These are phyloP conservation scores for Pseudonaja textilis DNA, from an alignment of 2,113 vertebrate genomes.

Conservation along the genomic window DNA sequence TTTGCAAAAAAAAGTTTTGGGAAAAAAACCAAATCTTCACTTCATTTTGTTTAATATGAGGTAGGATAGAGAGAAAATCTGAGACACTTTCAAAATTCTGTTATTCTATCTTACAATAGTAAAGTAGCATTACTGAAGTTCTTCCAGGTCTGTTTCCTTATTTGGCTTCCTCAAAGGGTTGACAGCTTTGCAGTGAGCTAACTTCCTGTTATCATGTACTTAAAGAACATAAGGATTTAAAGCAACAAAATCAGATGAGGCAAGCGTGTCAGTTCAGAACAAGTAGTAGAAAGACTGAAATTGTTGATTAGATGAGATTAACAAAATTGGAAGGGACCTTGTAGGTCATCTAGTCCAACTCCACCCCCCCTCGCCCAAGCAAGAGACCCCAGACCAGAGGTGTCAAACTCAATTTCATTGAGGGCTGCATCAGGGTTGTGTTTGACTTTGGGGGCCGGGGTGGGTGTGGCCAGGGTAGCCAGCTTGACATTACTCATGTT, in stretches of 20 bases:
- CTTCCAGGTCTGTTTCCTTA: background rate
- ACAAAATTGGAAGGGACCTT: too few species aligned
- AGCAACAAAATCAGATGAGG: background rate
- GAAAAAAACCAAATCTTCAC: background rate
- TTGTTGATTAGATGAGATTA: background rate
- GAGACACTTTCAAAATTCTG: background rate
- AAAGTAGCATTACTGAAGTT: background rate
- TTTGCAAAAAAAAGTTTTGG: too few species aligned
- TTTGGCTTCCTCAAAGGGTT: background rate
- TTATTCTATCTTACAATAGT: background rate
- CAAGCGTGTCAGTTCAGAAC: background rate
- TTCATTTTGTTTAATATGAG: background rate
- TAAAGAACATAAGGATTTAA: background rate
- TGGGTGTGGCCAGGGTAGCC: too few species aligned
- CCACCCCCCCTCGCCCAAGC: too few species aligned
- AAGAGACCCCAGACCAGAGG: too few species aligned
- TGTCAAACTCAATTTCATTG: too few species aligned
- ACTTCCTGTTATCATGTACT: background rate
- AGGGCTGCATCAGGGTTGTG: too few species aligned
- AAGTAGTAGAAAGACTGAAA: background rate
- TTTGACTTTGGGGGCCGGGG: too few species aligned
- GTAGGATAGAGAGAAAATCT: background rate
- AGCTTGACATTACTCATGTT: too few species aligned
- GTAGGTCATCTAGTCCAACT: too few species aligned
- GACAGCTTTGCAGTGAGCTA: background rate